Conservation (phyloP, 2,113 vertebrate genomes). For the Salminus brasiliensis region DNA sequence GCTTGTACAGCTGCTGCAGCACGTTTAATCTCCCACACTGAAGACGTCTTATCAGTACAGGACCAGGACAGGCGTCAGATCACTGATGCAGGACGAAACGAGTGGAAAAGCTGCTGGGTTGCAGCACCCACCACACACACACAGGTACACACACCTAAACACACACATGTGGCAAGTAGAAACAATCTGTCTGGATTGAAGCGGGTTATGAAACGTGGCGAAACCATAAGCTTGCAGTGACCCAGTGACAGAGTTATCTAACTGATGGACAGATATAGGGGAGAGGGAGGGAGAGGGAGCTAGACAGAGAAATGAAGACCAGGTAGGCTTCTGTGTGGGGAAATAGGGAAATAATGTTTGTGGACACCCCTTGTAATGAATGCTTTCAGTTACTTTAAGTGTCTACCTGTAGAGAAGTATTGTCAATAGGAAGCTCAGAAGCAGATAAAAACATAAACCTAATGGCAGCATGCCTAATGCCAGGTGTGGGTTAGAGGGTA, state of each 20-base stretch:
- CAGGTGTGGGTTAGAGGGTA: too few species aligned
- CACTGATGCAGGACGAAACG: neutral
- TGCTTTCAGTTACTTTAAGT: too few species aligned
- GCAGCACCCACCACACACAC: neutral
- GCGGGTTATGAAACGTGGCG: constrained; percentile 59
- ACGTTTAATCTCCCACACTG: neutral
- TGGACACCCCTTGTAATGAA: too few species aligned
- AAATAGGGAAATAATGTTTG: too few species aligned
- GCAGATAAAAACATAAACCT: too few species aligned
- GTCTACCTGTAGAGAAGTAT: too few species aligned
- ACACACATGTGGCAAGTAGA: constrained; percentile 20
- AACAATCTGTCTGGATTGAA: constrained; percentile 49
- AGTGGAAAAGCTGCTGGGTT: neutral
- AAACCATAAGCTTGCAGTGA: constrained; percentile 66
- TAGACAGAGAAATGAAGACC: neutral
- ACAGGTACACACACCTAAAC: constrained; percentile 30
- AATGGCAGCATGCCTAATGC: too few species aligned
- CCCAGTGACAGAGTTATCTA: constrained; percentile 62
- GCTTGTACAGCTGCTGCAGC: neutral
- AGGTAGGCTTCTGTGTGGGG: too few species aligned
- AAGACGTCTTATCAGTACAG: neutral
- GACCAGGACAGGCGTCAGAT: neutral
- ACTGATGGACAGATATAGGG: constrained; percentile 27
- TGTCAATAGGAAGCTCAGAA: too few species aligned
- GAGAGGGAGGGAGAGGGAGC: neutral